Evolutionary conservation across 2,113 vertebrate species (phyloP).

Genomic region (Speoplatyrhinus poulsoni): DNA sequence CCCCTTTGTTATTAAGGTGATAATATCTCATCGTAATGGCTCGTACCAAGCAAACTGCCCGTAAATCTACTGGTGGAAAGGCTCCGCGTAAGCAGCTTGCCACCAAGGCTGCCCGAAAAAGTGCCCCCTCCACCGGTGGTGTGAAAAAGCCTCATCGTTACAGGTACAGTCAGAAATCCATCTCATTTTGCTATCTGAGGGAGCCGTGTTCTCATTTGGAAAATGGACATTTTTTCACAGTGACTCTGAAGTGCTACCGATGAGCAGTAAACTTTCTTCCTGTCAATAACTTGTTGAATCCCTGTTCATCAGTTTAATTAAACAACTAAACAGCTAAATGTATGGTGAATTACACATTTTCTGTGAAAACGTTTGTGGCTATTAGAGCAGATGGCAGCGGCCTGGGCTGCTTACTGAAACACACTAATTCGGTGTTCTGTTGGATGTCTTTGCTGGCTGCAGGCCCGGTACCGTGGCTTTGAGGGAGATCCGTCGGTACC

Average conservation of each 20-base stretch:
- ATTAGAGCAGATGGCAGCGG: too few relatives aligned
- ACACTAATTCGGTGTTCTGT: too few relatives aligned
- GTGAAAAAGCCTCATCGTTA: conserved; percentile 92
- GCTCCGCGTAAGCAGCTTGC: conserved; percentile 91
- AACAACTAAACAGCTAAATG: too few relatives aligned
- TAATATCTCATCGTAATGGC: conserved; percentile 74
- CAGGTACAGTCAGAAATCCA: conserved; percentile 68
- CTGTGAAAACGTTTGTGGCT: too few relatives aligned
- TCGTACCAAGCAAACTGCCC: conserved; percentile 90
- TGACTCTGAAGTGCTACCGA: too few relatives aligned
- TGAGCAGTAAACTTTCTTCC: too few relatives aligned
- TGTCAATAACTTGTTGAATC: too few relatives aligned
- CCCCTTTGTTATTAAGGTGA: conserved; percentile 51
- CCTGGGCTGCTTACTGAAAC: too few relatives aligned
- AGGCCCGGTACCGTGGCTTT: conserved; percentile 84
- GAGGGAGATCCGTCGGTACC: conserved; percentile 85
- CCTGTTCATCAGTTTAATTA: too few relatives aligned
- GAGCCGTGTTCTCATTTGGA: too few relatives aligned
- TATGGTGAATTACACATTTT: too few relatives aligned
- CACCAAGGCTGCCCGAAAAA: conserved; percentile 89
- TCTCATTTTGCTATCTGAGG: not conserved
- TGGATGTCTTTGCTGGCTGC: conserved; percentile 19
- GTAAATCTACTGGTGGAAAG: conserved; percentile 91
- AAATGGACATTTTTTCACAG: too few relatives aligned
- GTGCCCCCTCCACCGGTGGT: conserved; percentile 88